Percentiles rank a stretch among this genome's conserved stretches.
Conservation (phyloP, 2,113 vertebrate genomes). For the Lipophrys pholis region DNA sequence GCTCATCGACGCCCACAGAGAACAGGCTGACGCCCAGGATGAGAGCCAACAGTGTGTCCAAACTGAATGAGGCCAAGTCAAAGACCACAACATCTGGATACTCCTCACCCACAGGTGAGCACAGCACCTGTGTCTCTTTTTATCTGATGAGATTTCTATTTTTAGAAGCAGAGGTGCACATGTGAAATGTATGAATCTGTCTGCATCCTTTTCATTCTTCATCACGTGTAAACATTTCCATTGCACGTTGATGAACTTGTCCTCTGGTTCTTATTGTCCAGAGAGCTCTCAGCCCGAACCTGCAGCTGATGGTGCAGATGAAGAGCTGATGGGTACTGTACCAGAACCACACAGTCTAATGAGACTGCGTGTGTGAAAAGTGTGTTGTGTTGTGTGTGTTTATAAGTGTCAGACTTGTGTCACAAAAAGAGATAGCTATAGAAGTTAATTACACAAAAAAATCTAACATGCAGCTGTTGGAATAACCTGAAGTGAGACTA, state of each 20-base stretch:
- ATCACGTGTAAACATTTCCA: slow-evolving; percentile 36
- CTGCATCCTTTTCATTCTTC: not conserved
- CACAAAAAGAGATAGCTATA: slow-evolving; percentile 7
- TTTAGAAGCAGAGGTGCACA: not conserved
- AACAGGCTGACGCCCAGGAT: slow-evolving; percentile 89
- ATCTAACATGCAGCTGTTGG: not conserved
- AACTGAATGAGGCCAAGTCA: slow-evolving; percentile 91
- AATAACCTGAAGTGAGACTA: no score
- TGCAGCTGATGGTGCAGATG: slow-evolving; percentile 85
- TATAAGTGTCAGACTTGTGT: slow-evolving; percentile 69
- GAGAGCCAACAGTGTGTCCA: slow-evolving; percentile 97
- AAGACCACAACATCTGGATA: slow-evolving; percentile 88
- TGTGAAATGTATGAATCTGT: not conserved
- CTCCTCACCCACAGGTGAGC: slow-evolving; percentile 94
- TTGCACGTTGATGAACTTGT: slow-evolving; percentile 58
- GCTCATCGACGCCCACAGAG: slow-evolving; percentile 85
- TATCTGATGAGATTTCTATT: not conserved
- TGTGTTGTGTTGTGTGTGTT: slow-evolving; percentile 36
- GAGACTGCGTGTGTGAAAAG: slow-evolving; percentile 52
- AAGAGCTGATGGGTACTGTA: slow-evolving; percentile 90
- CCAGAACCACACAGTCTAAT: slow-evolving; percentile 65
- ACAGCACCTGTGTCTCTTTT: not conserved
- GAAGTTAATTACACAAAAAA: not conserved
- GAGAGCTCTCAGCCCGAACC: slow-evolving; percentile 86
- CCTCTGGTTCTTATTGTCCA: slow-evolving; percentile 72